A percentile compares a stretch with the other conserved stretches of the same genome.
Conservation (phyloP, 2,888 invertebrate genomes). For the Lasioglossum lativentre region DNA sequence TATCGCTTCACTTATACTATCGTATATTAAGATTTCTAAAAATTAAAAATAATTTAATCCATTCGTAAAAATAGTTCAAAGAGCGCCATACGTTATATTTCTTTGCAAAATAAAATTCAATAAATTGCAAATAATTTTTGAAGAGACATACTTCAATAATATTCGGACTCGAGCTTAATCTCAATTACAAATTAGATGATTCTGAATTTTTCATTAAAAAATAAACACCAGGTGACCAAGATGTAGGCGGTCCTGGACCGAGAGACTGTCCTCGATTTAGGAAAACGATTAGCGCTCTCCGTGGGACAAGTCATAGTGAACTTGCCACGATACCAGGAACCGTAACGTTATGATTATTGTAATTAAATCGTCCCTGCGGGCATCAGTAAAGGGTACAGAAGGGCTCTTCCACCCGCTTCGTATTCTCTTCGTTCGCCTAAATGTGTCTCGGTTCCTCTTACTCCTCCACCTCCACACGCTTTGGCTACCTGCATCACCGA, state of each 20-base stretch:
- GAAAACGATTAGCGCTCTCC: constrained; percentile 79
- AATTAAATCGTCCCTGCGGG: constrained; percentile 80
- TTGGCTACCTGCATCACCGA: constrained; percentile 75
- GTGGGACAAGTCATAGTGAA: constrained; percentile 76
- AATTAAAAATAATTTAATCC: neutral
- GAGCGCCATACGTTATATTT: too few relatives aligned
- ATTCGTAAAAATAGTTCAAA: neutral
- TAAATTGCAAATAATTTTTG: neutral
- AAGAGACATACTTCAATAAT: neutral
- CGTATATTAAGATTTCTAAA: neutral
- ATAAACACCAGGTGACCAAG: constrained; percentile 14
- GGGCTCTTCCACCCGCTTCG: constrained; percentile 42
- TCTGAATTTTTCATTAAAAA: constrained; percentile 16
- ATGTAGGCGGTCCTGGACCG: constrained; percentile 21
- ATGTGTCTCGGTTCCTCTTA: constrained; percentile 33
- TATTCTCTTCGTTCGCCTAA: constrained; percentile 50
- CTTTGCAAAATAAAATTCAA: neutral
- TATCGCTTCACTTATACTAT: too few relatives aligned
- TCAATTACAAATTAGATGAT: constrained; percentile 18
- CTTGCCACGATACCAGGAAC: constrained; percentile 76
- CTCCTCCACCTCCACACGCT: constrained; percentile 31
- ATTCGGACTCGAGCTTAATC: neutral
- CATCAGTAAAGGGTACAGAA: constrained; percentile 60
- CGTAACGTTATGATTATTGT: constrained; percentile 82
- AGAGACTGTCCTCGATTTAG: constrained; percentile 71